Evolutionary conservation across 2,888 invertebrate species (phyloP).

Genomic region (Perithous albicinctus): DNA sequence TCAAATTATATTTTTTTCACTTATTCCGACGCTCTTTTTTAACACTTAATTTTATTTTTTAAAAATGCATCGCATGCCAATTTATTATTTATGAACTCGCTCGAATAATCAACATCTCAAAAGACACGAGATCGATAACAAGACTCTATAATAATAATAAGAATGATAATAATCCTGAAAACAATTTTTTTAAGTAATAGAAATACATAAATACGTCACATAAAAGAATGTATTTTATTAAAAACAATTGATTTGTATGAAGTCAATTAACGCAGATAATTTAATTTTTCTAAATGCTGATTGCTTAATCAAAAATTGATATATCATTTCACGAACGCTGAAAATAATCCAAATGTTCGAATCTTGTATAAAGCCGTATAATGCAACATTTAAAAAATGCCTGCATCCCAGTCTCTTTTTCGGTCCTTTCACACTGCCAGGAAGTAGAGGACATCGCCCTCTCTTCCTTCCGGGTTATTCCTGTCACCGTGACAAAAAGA

Average conservation of each 20-base stretch:
- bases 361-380: neutral
- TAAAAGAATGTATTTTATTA: neutral
- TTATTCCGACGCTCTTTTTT: no score
- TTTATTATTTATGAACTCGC: no score
- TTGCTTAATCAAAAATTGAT: neutral
- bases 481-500: conserved; percentile 45
- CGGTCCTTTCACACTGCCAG: conserved; percentile 19
- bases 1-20: no score
- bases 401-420: neutral
- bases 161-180: no score
- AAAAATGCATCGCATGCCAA: no score
- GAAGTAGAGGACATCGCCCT: conserved; percentile 60
- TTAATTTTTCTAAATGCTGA: no score
- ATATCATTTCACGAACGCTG: neutral
- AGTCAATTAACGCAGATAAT: neutral
- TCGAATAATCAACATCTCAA: no score
- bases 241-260: neutral
- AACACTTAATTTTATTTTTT: no score
- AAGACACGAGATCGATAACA: no score
- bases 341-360: neutral
- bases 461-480: conserved; percentile 62
- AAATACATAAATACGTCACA: neutral
- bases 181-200: no score
- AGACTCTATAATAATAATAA: no score
- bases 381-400: neutral